phyloP scores from a whole-genome alignment of 2,888 invertebrate species.

The Camponotus fellah region DNA sequence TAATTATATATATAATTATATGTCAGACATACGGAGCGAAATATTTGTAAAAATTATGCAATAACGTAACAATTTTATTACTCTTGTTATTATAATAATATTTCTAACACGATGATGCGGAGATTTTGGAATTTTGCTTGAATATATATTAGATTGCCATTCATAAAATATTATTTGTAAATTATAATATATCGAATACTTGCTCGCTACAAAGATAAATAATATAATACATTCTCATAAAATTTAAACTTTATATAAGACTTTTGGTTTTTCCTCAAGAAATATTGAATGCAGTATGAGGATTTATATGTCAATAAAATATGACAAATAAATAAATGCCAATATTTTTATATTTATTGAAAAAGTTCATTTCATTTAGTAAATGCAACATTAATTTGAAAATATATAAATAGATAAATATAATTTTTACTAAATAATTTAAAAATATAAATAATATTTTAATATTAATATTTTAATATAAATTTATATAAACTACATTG shows the following conservation, averaged over 20 bases:
- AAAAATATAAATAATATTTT: too few relatives aligned
- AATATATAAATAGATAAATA: too few relatives aligned
- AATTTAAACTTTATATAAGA: background rate
- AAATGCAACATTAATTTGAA: background rate
- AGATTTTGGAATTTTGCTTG: background rate
- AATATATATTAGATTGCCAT: background rate
- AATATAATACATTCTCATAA: background rate
- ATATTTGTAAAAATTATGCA: background rate
- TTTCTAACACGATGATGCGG: background rate
- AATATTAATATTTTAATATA: too few relatives aligned
- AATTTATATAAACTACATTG: too few relatives aligned
- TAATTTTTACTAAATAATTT: too few relatives aligned
- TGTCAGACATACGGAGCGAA: background rate
- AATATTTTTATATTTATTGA: constrained; percentile 9
- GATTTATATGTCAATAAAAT: background rate
- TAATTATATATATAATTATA: background rate
- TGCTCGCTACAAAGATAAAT: background rate
- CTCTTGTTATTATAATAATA: background rate
- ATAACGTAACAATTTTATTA: constrained; percentile 1
- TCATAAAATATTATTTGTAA: background rate
- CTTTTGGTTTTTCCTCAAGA: background rate
- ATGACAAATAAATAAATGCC: too few relatives aligned
- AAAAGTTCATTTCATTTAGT: constrained; percentile 5
- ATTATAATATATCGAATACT: background rate
- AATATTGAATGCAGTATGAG: background rate